Conservation (phyloP, 2,113 vertebrate genomes). For the Myotis davidii region DNA sequence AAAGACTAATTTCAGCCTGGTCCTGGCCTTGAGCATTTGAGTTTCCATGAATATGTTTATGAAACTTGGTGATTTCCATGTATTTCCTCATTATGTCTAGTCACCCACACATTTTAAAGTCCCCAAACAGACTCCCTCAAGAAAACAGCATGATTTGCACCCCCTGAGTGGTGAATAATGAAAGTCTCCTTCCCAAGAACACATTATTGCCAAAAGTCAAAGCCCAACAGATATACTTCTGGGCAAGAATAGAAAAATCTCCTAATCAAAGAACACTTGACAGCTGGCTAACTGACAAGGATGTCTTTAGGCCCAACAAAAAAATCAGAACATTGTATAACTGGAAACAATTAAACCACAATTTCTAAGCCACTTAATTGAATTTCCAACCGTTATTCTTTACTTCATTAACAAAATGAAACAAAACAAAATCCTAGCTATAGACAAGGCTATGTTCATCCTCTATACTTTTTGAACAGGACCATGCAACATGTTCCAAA, state of each 20-base stretch:
- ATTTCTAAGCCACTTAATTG: slow-evolving; percentile 18
- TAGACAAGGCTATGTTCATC: neutral
- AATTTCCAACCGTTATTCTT: slow-evolving; percentile 41
- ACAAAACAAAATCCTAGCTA: slow-evolving; percentile 28
- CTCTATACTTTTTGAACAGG: neutral
- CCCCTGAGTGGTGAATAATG: neutral
- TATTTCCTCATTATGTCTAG: neutral
- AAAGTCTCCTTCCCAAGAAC: neutral
- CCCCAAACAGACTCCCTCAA: neutral
- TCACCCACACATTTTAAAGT: neutral
- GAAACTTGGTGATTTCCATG: neutral
- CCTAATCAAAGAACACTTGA: neutral
- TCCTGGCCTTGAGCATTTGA: neutral
- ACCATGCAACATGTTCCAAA: neutral
- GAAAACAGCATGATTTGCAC: neutral
- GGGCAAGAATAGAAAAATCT: neutral
- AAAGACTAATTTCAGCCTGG: neutral
- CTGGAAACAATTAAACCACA: slow-evolving; percentile 47
- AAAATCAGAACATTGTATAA: neutral
- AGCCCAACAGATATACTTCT: neutral
- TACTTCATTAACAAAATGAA: slow-evolving; percentile 53
- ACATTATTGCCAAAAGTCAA: neutral
- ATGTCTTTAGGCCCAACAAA: neutral
- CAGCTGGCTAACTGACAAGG: neutral
- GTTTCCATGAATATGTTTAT: neutral